Evolutionary conservation across 2,888 invertebrate species (phyloP).

Genomic region (Agonopterix subpropinquella): DNA sequence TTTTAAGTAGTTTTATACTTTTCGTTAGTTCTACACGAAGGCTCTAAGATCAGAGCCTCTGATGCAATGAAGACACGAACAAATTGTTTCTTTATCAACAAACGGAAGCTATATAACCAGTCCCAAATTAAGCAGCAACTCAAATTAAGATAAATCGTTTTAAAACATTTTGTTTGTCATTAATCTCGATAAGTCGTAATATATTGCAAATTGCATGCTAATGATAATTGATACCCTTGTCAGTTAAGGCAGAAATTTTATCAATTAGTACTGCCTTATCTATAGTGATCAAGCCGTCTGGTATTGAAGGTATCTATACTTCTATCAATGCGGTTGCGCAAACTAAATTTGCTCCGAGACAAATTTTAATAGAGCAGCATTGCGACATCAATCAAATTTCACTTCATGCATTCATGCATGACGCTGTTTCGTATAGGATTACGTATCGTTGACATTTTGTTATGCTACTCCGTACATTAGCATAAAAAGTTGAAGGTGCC

Average conservation of each 20-base stretch:
- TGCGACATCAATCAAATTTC: slow-evolving; percentile 37
- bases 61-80: neutral
- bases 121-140: neutral
- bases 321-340: slow-evolving; percentile 29
- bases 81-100: neutral
- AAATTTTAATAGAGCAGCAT: slow-evolving; percentile 40
- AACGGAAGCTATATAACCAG: neutral
- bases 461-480: slow-evolving; percentile 37
- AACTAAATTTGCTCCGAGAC: slow-evolving; percentile 33
- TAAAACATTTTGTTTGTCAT: slow-evolving; percentile 9
- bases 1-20: too few species aligned
- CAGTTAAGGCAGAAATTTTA: slow-evolving; percentile 33
- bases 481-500: slow-evolving; percentile 42
- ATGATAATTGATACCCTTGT: slow-evolving; percentile 38
- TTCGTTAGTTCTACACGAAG: neutral
- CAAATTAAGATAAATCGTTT: slow-evolving; percentile 10
- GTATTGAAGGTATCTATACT: slow-evolving; percentile 15
- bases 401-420: slow-evolving; percentile 31
- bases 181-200: slow-evolving; percentile 13
- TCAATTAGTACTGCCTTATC: slow-evolving; percentile 34
- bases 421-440: slow-evolving; percentile 33
- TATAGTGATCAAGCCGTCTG: slow-evolving; percentile 18
- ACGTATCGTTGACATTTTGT: slow-evolving; percentile 52
- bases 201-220: slow-evolving; percentile 13
- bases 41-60: neutral